These are phyloP conservation scores for Tipula confusa DNA, from an alignment of 2,888 invertebrate species.

Conservation along the genomic window DNA sequence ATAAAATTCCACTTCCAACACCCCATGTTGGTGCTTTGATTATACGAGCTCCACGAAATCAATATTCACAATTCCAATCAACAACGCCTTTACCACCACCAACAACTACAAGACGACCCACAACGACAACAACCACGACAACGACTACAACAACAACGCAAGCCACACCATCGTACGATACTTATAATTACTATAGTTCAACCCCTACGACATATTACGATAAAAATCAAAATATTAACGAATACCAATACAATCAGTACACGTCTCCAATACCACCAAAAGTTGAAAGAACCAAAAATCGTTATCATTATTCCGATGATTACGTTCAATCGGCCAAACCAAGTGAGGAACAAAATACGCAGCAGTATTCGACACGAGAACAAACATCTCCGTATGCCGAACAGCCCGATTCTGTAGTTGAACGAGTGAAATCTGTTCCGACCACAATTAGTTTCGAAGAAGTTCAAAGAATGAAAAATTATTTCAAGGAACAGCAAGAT, in stretches of 20 bases:
- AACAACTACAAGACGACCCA: background rate
- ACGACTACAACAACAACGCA: background rate
- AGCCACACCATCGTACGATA: background rate
- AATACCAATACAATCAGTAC: conserved; percentile 27
- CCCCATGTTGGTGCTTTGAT: conserved; percentile 85
- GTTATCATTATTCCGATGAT: conserved; percentile 26
- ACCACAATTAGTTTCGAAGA: conserved; percentile 40
- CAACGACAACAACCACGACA: conserved; percentile 30
- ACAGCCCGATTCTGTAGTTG: background rate
- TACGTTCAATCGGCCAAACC: conserved; percentile 30
- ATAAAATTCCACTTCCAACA: conserved; percentile 79
- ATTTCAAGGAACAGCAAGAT: conserved; percentile 47
- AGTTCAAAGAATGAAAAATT: conserved; percentile 48
- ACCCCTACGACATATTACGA: conserved; percentile 4
- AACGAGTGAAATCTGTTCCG: conserved; percentile 31
- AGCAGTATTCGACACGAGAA: background rate
- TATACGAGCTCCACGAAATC: conserved; percentile 52
- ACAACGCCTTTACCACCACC: conserved; percentile 33
- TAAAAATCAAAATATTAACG: background rate
- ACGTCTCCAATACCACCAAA: conserved; percentile 30
- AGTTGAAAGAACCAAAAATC: conserved; percentile 30
- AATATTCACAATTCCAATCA: conserved; percentile 37
- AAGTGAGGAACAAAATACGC: conserved; percentile 29
- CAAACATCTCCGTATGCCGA: background rate
- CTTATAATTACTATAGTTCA: background rate